phyloP scores from a whole-genome alignment of 2,113 vertebrate genomes.

The Tricholaema leucomelas region DNA sequence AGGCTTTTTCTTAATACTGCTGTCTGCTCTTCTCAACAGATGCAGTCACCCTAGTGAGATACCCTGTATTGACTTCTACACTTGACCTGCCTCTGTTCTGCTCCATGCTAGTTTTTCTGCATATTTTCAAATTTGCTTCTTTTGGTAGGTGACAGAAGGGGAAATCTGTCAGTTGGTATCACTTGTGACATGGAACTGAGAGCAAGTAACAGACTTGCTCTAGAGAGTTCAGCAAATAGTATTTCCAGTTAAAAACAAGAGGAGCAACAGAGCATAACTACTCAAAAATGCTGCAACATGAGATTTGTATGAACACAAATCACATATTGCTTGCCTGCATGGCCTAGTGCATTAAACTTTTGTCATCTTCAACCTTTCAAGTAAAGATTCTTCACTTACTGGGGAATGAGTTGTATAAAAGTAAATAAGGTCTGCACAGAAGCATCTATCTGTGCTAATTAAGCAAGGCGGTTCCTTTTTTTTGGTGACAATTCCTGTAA shows the following conservation, averaged over 20 bases:
- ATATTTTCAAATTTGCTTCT: rapidly evolving
- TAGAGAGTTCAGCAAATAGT: background rate
- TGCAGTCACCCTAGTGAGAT: background rate
- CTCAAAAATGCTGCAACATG: background rate
- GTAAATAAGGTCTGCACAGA: background rate
- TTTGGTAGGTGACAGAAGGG: background rate
- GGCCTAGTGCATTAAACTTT: background rate
- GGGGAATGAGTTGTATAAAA: background rate
- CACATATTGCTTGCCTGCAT: background rate
- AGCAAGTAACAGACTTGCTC: background rate
- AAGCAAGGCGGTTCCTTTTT: background rate
- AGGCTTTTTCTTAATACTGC: slow-evolving; percentile 39
- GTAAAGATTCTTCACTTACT: background rate
- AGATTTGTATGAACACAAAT: background rate
- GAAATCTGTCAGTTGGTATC: background rate
- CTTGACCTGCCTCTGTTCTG: background rate
- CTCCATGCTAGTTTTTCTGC: background rate
- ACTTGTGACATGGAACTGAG: background rate
- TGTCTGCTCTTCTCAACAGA: background rate
- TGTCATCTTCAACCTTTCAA: background rate
- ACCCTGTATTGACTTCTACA: background rate
- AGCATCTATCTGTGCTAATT: background rate
- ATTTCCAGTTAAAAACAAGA: background rate
- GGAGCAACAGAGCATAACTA: background rate
- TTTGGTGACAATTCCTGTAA: background rate